Conservation (phyloP, 1,140 invertebrate species). For the Drosophila chauvacae region DNA sequence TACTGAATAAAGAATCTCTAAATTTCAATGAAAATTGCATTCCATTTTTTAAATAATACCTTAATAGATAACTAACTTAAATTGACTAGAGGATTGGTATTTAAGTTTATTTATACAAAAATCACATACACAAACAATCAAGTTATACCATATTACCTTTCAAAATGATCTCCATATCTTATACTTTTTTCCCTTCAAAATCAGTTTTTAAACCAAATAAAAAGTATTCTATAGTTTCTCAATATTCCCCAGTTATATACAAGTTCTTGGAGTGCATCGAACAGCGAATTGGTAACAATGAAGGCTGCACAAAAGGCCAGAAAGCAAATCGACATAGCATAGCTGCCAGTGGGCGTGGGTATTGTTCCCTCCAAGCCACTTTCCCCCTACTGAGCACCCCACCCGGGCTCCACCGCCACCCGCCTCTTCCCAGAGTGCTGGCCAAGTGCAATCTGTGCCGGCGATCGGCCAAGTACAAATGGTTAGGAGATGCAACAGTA, state of each 20-base stretch:
- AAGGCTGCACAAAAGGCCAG: conserved; percentile 69
- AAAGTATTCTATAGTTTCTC: neutral
- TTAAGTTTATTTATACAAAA: neutral
- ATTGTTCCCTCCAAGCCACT: conserved; percentile 7
- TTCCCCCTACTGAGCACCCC: neutral
- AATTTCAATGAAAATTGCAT: neutral
- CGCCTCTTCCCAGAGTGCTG: neutral
- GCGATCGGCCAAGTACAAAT: conserved; percentile 76
- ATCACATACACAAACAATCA: neutral
- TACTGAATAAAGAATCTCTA: no score
- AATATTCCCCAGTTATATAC: neutral
- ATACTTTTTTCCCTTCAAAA: neutral
- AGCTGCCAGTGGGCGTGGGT: conserved; percentile 58
- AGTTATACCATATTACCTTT: neutral
- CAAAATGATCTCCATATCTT: neutral
- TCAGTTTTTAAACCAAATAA: neutral
- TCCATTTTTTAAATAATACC: neutral
- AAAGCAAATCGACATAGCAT: conserved; percentile 71
- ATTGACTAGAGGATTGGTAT: neutral
- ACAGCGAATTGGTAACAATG: conserved; percentile 58
- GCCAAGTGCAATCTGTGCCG: conserved; percentile 66
- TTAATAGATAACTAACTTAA: neutral
- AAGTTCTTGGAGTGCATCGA: conserved; percentile 15
- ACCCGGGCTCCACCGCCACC: neutral
- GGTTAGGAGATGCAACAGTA: conserved; percentile 71